Evolutionary conservation across 1,140 invertebrate species (phyloP).

Genomic region (Drosophila rhopaloa): DNA sequence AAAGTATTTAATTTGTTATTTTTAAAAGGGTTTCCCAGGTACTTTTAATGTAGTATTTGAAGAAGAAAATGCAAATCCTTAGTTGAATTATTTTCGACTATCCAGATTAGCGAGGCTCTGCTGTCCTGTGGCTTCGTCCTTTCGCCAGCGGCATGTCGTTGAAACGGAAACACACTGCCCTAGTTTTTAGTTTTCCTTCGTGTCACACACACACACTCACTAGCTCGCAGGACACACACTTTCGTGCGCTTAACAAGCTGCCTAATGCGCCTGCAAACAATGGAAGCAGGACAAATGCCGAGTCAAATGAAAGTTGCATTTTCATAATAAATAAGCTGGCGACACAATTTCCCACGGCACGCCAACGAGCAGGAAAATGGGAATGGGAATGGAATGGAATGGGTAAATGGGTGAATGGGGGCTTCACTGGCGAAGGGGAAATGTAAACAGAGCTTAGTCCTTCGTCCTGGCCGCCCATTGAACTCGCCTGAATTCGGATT

Average conservation of each 20-base stretch:
- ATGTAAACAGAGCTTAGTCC: conserved; percentile 68
- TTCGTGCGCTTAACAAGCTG: conserved; percentile 27
- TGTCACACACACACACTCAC: conserved; percentile 24
- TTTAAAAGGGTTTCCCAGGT: not conserved
- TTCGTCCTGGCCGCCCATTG: conserved; percentile 62
- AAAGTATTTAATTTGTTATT: not conserved
- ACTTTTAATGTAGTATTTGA: not conserved
- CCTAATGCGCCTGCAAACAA: conserved; percentile 31
- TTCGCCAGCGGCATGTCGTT: conserved; percentile 58
- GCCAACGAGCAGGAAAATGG: conserved; percentile 21
- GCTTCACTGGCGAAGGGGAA: conserved; percentile 20
- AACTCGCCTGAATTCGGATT: conserved; percentile 52
- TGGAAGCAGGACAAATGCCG: conserved; percentile 39
- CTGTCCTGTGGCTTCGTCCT: conserved; percentile 34
- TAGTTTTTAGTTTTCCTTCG: conserved; percentile 74
- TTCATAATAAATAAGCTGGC: conserved; percentile 53
- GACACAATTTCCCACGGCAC: conserved; percentile 51
- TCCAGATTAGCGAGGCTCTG: conserved; percentile 31
- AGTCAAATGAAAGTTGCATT: conserved; percentile 51
- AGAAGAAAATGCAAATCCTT: too few species aligned
- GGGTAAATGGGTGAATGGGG: not conserved
- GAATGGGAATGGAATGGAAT: not conserved
- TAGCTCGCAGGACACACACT: conserved; percentile 9
- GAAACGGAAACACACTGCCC: conserved; percentile 82
- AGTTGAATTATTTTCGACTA: too few species aligned